Conservation (phyloP, 1,140 invertebrate species). For the Penaeus vannamei region DNA sequence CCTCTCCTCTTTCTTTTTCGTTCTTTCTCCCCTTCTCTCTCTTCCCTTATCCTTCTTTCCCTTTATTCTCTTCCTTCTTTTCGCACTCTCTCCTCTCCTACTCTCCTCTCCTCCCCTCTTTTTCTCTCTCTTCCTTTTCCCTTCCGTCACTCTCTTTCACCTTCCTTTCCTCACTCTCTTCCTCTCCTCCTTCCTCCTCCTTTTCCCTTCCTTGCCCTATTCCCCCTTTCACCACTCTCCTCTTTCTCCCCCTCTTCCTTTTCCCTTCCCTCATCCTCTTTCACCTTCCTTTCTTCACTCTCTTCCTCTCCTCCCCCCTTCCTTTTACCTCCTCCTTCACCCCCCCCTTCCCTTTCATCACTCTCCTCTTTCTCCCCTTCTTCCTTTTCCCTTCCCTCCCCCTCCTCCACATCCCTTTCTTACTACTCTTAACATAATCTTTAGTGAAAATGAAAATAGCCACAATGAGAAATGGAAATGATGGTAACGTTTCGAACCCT, state of each 20-base stretch:
- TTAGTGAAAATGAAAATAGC: no score
- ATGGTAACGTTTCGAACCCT: no score
- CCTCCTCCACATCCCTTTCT: background rate
- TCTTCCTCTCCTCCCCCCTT: no score
- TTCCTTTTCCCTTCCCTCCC: background rate
- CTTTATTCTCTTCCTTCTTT: background rate
- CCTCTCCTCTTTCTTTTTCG: no score
- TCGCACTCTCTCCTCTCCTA: no score
- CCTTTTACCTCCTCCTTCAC: background rate
- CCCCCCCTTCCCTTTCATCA: background rate
- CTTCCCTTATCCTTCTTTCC: background rate
- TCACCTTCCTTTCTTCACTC: background rate
- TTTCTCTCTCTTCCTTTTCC: background rate
- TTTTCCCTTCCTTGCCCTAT: background rate
- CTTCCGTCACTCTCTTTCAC: background rate
- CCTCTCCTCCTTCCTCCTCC: slow-evolving; percentile 13
- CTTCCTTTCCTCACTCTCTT: background rate
- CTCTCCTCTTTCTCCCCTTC: background rate
- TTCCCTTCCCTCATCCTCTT: background rate
- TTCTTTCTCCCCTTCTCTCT: no score
- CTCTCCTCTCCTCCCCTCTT: background rate
- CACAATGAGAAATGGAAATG: no score
- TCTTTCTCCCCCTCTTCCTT: background rate
- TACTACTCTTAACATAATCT: no score
- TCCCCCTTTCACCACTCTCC: background rate